Base-by-base conservation (phyloP, 2,113 vertebrate genomes). In the Mastomys coucha region DNA sequence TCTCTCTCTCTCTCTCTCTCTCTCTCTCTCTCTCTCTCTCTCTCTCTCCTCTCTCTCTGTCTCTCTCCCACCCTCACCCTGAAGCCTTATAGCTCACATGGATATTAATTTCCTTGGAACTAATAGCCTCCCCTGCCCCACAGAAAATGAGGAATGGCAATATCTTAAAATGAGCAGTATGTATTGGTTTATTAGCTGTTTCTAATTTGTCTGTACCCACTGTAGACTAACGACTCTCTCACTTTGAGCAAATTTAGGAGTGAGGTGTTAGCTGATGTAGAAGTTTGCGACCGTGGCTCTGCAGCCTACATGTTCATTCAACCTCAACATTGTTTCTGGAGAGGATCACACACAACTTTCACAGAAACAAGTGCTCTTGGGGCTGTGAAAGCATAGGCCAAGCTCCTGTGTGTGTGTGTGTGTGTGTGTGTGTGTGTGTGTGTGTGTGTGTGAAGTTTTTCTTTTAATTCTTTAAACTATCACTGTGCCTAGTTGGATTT, bases 221-320 rank as follows among this genome's bases (percentile, higher is more conserved):
- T 94, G 72, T 0, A 96, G 90, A 94, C 90, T 96, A 96, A 94
- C 75, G 82, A 78, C 70, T 93, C 73, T 93, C 69, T 91, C 89
- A 94, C 58, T 94, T 91, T 97, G 89, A 98, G 91, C 91, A 97
- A 88, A 86, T 95, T 95, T 72, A 91, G 91, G 56, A 76, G 93
- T 77, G 51, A 93, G 84, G 75, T 96, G 96, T 53, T 56, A 85
- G 51, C 39, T 95, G 94, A 97, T 89, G 89, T 87, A 92, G 91
- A 96, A 87, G 91, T 91, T 73, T 95, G 78, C 91, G 96, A 93
- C 91, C 94, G 81, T 76, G 90, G n/a, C 67, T 95, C 89, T 86
- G 67, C 42, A 88, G 92, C 69, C 91, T 70, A 78, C 91, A 89
- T 95, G 81, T 63, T 70, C 0, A 0, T 1, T 42, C 49, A 58